A percentile compares a stretch with the other conserved stretches of the same genome.
Conservation (phyloP, 2,113 vertebrate species). For the Erythrocercus mccallii region DNA sequence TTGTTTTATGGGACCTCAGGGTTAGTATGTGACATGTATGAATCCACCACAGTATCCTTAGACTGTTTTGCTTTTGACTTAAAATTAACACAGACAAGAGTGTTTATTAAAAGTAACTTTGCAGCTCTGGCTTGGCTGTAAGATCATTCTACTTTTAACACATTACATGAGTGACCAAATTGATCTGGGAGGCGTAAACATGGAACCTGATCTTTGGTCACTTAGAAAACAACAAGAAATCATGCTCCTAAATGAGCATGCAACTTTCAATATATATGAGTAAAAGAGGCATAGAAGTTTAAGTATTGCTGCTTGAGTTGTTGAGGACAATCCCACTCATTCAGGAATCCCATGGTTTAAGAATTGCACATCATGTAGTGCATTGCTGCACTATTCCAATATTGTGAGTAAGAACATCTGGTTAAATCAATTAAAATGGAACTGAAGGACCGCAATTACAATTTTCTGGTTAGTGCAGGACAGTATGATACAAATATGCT, state of each 20-base stretch:
- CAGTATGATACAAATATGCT: neutral
- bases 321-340: neutral
- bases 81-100: neutral
- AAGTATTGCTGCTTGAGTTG: neutral
- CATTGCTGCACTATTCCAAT: neutral
- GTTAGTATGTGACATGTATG: fast-evolving
- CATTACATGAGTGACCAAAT: neutral
- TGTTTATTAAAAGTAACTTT: conserved; percentile 34
- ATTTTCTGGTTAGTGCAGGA: neutral
- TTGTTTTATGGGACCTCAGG: neutral
- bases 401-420: neutral
- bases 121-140: neutral
- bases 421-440: neutral
- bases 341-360: neutral
- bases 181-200: neutral
- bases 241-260: neutral
- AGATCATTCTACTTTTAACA: neutral
- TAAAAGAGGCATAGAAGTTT: neutral
- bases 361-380: neutral
- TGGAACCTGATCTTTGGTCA: neutral
- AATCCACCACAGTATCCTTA: neutral
- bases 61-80: neutral
- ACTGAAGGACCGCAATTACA: neutral
- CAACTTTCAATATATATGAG: neutral
- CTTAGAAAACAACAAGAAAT: conserved; percentile 4